A percentile compares a stretch with the other conserved stretches of the same genome.
phyloP scores from a whole-genome alignment of 1,140 invertebrate species.

The Eurytemora carolleeae region DNA sequence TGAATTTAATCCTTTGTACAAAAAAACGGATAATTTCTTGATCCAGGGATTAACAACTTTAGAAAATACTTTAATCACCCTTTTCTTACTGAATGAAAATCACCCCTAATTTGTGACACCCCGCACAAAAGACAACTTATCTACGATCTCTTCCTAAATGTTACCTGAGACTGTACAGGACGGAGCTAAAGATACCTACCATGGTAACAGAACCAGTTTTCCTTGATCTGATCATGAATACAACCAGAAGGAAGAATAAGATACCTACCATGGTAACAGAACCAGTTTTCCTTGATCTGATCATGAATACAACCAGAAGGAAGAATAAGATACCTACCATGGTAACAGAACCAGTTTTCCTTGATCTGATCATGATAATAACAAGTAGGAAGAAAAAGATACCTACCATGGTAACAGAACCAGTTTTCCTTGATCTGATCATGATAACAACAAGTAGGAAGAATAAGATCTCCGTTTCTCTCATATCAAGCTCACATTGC shows the following conservation, averaged over 20 bases:
- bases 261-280: constrained; percentile 59
- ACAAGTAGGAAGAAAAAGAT: constrained; percentile 72
- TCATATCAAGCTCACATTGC: constrained; percentile 22
- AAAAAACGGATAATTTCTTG: too few species aligned
- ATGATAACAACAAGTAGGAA: constrained; percentile 81
- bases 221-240: constrained; percentile 72
- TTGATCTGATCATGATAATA: constrained; percentile 70
- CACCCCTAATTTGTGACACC: too few species aligned
- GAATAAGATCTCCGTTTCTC: constrained; percentile 84
- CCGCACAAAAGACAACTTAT: constrained; percentile 75
- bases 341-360: constrained; percentile 70
- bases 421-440: constrained; percentile 70
- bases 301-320: constrained; percentile 70
- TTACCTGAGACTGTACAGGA: constrained; percentile 72
- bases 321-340: constrained; percentile 65
- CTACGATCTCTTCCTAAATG: constrained; percentile 72
- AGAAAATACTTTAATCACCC: too few species aligned
- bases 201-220: constrained; percentile 76
- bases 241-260: constrained; percentile 74
- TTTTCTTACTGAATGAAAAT: too few species aligned
- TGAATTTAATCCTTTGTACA: too few species aligned
- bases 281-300: constrained; percentile 71
- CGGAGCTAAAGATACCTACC: constrained; percentile 59
- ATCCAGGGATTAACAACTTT: too few species aligned
- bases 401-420: constrained; percentile 59